Percentiles rank a stretch among this genome's conserved stretches.
Conservation (phyloP, 2,113 vertebrate genomes). For the Mobula birostris region DNA sequence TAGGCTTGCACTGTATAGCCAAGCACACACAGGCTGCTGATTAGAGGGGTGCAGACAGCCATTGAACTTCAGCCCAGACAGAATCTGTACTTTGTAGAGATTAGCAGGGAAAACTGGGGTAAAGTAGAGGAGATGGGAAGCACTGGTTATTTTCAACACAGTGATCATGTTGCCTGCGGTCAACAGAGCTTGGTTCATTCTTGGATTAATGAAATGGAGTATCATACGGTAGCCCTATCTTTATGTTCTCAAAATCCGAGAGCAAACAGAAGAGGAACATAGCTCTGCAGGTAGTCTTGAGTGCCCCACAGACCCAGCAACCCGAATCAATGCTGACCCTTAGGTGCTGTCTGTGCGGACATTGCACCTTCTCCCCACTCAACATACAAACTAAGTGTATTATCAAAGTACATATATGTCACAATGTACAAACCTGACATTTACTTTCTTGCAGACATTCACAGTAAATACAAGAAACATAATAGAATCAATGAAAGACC, state of each 20-base stretch:
- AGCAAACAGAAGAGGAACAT: too few relatives aligned
- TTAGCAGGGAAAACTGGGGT: neutral
- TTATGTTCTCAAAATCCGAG: neutral
- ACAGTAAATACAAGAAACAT: too few relatives aligned
- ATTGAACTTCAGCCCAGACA: neutral
- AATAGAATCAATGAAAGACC: too few relatives aligned
- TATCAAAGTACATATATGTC: too few relatives aligned
- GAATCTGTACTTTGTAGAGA: neutral
- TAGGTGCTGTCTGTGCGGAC: too few relatives aligned
- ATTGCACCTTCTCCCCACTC: too few relatives aligned
- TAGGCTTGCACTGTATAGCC: neutral
- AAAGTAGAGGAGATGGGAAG: neutral
- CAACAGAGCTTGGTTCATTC: neutral
- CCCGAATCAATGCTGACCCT: too few relatives aligned
- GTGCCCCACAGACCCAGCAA: too few relatives aligned
- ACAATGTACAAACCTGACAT: too few relatives aligned
- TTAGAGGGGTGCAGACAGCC: neutral
- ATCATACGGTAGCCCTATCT: neutral
- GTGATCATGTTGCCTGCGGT: neutral
- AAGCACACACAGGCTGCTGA: neutral
- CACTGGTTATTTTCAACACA: neutral
- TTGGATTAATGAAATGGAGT: neutral
- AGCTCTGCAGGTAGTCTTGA: too few relatives aligned
- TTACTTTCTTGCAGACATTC: too few relatives aligned
- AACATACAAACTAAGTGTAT: too few relatives aligned